Percentiles rank a stretch among this genome's conserved stretches.
Conservation (phyloP, 2,113 vertebrate genomes). For the Hyaena hyaena region DNA sequence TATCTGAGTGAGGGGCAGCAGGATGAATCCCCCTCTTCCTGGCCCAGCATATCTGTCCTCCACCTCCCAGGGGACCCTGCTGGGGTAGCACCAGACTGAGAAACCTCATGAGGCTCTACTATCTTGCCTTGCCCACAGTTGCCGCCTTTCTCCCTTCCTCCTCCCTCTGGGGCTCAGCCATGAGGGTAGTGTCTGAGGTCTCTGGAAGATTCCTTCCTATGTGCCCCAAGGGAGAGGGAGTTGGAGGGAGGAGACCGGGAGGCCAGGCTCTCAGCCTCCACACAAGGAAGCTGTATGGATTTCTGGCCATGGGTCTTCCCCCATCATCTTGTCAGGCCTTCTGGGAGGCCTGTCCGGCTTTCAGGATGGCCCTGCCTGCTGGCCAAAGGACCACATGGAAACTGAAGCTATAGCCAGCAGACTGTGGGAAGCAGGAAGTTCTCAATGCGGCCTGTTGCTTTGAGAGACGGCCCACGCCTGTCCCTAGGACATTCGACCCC, state of each 20-base stretch:
- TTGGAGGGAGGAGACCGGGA: fast-evolving
- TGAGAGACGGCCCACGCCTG: not conserved
- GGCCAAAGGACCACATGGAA: not conserved
- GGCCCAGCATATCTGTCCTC: not conserved
- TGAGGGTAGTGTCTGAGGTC: not conserved
- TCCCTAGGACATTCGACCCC: not conserved
- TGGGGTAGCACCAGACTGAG: not conserved
- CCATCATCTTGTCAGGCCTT: not conserved
- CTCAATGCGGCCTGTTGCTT: not conserved
- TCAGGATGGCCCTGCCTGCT: not conserved
- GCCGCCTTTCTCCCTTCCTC: not conserved
- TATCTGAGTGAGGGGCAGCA: not conserved
- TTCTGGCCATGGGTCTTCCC: not conserved
- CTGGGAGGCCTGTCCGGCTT: not conserved
- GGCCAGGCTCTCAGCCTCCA: not conserved
- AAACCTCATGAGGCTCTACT: not conserved
- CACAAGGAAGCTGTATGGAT: not conserved
- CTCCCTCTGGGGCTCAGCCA: not conserved
- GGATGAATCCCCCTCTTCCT: too few species aligned
- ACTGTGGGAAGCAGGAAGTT: not conserved
- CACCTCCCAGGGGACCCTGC: not conserved
- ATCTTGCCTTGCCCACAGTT: not conserved
- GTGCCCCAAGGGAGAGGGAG: not conserved
- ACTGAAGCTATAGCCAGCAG: not conserved
- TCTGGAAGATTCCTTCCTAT: not conserved